phyloP scores from a whole-genome alignment of 2,113 vertebrate genomes.

The Heptranchias perlo region DNA sequence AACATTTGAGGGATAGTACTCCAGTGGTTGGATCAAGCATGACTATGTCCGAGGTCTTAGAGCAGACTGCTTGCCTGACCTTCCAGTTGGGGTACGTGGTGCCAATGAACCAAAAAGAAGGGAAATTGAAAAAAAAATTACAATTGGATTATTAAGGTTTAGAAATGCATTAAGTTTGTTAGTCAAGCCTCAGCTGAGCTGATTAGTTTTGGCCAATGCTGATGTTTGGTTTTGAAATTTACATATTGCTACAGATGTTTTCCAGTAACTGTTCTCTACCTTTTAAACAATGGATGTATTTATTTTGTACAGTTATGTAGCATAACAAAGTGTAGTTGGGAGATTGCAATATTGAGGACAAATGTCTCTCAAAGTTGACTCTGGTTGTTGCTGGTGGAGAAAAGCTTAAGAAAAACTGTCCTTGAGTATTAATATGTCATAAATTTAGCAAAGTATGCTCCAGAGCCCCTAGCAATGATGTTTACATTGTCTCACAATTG shows the following conservation, averaged over 20 bases:
- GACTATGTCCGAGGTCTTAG: neutral
- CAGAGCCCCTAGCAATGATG: too few relatives aligned
- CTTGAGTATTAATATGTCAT: too few relatives aligned
- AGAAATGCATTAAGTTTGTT: too few relatives aligned
- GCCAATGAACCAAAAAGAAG: neutral
- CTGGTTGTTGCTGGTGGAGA: too few relatives aligned
- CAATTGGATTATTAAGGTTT: neutral
- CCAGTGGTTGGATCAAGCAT: neutral
- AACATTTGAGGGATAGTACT: neutral
- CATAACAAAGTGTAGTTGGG: neutral
- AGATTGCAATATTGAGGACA: neutral
- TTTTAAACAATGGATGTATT: neutral
- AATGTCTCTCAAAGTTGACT: too few relatives aligned
- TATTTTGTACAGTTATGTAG: neutral
- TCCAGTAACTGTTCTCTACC: too few relatives aligned
- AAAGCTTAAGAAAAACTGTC: too few relatives aligned
- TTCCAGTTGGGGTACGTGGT: neutral
- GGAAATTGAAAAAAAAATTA: too few relatives aligned
- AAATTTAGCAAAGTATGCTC: too few relatives aligned
- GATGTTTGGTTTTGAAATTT: neutral
- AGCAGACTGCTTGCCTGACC: neutral
- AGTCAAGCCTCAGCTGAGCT: neutral
- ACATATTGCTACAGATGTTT: neutral
- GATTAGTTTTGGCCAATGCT: neutral
- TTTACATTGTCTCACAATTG: too few relatives aligned